phyloP scores from a whole-genome alignment of 2,113 vertebrate genomes.

The Micromys minutus region DNA sequence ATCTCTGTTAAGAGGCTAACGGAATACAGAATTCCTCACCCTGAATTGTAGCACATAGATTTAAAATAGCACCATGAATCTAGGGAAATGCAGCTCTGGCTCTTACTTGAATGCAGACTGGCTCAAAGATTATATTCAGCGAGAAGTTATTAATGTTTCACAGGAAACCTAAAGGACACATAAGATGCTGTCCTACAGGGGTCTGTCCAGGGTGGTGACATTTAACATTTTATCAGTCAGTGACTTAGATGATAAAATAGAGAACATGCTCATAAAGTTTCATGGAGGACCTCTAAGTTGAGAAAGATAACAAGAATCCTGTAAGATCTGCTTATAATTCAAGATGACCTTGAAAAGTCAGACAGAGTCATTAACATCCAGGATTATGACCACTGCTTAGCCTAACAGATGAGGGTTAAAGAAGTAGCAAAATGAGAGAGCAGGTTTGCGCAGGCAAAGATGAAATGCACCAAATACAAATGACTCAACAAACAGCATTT shows the following conservation, averaged over 20 bases:
- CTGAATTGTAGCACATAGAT: conserved; percentile 51
- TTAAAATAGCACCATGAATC: conserved; percentile 75
- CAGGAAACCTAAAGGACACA: conserved; percentile 77
- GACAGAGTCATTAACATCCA: background rate
- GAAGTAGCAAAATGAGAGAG: background rate
- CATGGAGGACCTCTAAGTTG: conserved; percentile 71
- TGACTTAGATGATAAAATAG: conserved; percentile 77
- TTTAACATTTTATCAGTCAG: conserved; percentile 78
- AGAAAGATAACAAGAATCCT: conserved; percentile 68
- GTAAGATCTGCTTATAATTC: conserved; percentile 65
- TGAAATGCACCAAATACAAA: background rate
- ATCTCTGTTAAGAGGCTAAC: conserved; percentile 6
- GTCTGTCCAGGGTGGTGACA: conserved; percentile 74
- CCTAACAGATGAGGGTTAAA: background rate
- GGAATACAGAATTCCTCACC: conserved; percentile 50
- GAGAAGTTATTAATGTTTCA: conserved; percentile 78
- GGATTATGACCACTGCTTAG: background rate
- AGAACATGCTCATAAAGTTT: conserved; percentile 76
- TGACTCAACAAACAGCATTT: background rate
- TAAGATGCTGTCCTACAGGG: conserved; percentile 72
- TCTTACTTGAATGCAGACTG: conserved; percentile 62
- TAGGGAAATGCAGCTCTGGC: conserved; percentile 55
- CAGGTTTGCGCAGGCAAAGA: background rate
- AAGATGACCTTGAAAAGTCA: conserved; percentile 71
- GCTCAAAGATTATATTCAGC: conserved; percentile 77